Evolutionary conservation across 2,113 vertebrate genomes (phyloP).

Genomic region (Acrocephalus kingi): DNA sequence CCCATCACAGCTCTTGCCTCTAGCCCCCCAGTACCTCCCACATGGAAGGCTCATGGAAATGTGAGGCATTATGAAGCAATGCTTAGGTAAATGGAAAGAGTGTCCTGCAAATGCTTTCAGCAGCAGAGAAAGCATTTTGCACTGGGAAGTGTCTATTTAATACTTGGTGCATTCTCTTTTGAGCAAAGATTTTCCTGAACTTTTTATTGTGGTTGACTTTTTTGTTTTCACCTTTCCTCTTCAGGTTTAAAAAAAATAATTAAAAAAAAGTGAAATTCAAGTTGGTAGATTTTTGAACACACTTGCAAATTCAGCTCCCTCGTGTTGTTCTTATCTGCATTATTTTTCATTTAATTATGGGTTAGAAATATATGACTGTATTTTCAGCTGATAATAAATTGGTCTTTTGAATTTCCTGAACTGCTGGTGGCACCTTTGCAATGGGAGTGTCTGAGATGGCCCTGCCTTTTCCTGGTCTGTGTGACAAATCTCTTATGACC

Average conservation of each 20-base stretch:
- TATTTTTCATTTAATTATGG: background rate
- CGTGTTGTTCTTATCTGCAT: background rate
- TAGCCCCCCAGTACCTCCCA: background rate
- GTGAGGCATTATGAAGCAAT: background rate
- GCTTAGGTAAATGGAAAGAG: background rate
- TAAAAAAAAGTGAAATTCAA: background rate
- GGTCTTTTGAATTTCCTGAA: background rate
- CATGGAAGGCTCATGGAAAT: background rate
- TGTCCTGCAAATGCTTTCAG: background rate
- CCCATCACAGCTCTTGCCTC: background rate
- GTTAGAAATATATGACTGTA: background rate
- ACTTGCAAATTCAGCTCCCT: background rate
- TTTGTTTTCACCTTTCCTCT: background rate
- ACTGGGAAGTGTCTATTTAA: background rate
- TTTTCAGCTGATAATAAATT: background rate
- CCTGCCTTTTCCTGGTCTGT: background rate
- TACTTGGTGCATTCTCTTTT: background rate
- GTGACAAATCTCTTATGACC: background rate
- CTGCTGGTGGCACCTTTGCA: background rate
- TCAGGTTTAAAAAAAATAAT: background rate
- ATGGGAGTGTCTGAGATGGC: background rate
- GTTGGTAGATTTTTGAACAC: background rate
- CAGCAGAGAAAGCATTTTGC: background rate
- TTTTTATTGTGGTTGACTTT: background rate
- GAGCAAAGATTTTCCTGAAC: background rate